A percentile compares a stretch with the other conserved stretches of the same genome.
Evolutionary conservation across 2,797 vertebrate species (phyloP).

Genomic region (Eremophila alpestris): DNA sequence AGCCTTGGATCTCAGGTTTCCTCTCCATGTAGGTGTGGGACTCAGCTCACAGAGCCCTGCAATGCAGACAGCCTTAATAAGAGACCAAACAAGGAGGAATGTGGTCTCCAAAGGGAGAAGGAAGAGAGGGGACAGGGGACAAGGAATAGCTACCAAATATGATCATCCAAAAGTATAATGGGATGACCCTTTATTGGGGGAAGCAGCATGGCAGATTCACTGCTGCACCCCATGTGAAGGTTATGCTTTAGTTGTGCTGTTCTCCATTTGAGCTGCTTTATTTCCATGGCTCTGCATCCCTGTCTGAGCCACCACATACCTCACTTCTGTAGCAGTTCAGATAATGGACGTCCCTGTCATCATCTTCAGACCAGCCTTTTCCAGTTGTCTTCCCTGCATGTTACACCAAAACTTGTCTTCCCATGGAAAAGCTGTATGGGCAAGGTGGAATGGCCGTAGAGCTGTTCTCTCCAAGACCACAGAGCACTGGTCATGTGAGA

Average conservation of each 20-base stretch:
- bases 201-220: not conserved
- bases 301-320: not conserved
- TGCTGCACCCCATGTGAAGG: not conserved
- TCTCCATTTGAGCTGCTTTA: not conserved
- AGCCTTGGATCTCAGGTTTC: not conserved
- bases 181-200: not conserved
- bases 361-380: not conserved
- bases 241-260: not conserved
- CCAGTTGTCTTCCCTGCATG: not conserved
- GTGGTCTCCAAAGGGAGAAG: not conserved
- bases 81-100: not conserved
- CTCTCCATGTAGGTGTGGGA: not conserved
- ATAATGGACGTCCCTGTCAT: not conserved
- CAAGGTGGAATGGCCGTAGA: not conserved
- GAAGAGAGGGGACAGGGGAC: rapidly evolving
- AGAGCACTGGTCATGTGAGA: not conserved
- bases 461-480: not conserved
- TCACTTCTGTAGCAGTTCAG: not conserved
- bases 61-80: not conserved
- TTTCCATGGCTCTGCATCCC: not conserved
- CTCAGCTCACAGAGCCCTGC: not conserved
- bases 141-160: not conserved
- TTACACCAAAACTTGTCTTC: not conserved
- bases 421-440: rapidly evolving
- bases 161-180: rapidly evolving